A percentile compares a stretch with the other conserved stretches of the same genome.
These are phyloP conservation scores for Tachyglossus aculeatus DNA, from an alignment of 2,797 vertebrate species.

Conservation along the genomic window DNA sequence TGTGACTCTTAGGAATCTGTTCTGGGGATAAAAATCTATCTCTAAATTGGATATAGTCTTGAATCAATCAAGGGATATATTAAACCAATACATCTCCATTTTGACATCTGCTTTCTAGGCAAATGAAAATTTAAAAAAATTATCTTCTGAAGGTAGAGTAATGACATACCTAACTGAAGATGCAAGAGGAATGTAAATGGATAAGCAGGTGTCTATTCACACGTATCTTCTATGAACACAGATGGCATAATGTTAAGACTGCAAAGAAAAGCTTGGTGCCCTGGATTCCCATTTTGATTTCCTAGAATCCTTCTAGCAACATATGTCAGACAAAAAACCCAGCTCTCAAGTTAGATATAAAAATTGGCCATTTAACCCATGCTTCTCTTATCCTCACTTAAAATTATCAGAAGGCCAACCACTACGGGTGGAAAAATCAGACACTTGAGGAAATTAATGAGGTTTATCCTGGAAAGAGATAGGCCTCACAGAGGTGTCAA, in stretches of 20 bases:
- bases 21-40: background rate
- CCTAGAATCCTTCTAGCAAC: constrained; percentile 23
- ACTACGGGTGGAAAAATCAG: constrained; percentile 35
- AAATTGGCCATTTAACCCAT: constrained; percentile 28
- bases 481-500: background rate
- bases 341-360: constrained; percentile 39
- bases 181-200: too few species aligned
- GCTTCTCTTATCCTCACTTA: constrained; percentile 35
- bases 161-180: too few species aligned
- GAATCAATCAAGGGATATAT: too few species aligned
- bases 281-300: constrained; percentile 9
- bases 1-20: too few species aligned
- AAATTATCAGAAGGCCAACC: constrained; percentile 32
- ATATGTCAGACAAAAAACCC: constrained; percentile 30
- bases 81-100: background rate
- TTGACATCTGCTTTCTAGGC: background rate
- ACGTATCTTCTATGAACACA: background rate
- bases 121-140: too few species aligned
- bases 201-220: background rate
- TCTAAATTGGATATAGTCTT: too few species aligned
- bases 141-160: too few species aligned
- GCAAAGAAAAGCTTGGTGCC: constrained; percentile 11
- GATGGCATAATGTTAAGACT: constrained; percentile 11
- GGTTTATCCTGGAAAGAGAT: background rate
- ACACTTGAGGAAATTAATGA: constrained; percentile 36